Conservation (phyloP, 2,888 invertebrate species). For the Leptarthrus brevirostris region DNA sequence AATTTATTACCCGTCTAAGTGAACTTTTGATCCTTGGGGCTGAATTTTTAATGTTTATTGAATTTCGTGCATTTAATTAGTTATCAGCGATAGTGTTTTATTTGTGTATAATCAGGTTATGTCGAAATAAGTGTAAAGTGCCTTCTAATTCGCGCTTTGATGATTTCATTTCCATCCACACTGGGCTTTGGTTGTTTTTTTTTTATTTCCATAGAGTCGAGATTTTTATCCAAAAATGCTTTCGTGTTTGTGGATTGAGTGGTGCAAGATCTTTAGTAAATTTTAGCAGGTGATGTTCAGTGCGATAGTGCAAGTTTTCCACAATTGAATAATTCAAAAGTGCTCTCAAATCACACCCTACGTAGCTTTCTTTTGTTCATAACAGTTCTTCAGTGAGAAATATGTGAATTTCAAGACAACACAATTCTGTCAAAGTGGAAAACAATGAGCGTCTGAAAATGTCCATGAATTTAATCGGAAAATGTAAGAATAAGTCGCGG, state of each 20-base stretch:
- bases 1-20: background rate
- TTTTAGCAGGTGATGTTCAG: background rate
- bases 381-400: no score
- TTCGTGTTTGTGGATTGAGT: constrained; percentile 32
- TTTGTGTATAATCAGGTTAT: background rate
- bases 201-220: constrained; percentile 11
- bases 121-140: constrained; percentile 30
- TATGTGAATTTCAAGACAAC: no score
- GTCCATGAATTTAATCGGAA: background rate
- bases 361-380: no score
- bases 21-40: constrained; percentile 22
- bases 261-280: background rate
- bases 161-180: constrained; percentile 38
- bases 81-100: constrained; percentile 16
- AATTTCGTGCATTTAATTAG: constrained; percentile 31
- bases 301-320: background rate
- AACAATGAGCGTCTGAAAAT: constrained; percentile 13
- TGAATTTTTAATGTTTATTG: constrained; percentile 7
- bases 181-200: constrained; percentile 3
- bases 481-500: constrained; percentile 3
- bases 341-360: no score
- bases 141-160: constrained; percentile 43
- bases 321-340: background rate
- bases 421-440: no score
- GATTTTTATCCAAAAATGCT: constrained; percentile 41